Conservation (phyloP, 2,888 invertebrate species). For the Andrena praecox region DNA sequence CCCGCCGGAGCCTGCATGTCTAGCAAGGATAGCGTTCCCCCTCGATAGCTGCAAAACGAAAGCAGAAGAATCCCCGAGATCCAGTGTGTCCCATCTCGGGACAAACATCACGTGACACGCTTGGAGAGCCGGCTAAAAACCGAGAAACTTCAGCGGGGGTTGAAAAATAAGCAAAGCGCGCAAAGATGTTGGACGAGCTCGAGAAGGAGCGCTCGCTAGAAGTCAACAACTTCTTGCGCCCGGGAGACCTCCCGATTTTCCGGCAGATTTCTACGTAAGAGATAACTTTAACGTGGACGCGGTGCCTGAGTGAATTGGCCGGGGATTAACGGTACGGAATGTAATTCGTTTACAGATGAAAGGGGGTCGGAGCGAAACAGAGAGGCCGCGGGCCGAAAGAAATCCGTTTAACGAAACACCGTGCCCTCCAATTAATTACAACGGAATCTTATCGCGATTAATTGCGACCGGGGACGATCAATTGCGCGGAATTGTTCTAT, state of each 20-base stretch:
- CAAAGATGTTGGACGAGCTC: background rate
- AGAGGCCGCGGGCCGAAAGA: slow-evolving; percentile 3
- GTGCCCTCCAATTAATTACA: slow-evolving; percentile 35
- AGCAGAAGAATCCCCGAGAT: no score
- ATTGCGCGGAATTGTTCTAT: slow-evolving; percentile 15
- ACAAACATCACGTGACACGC: slow-evolving; percentile 1
- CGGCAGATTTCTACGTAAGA: background rate
- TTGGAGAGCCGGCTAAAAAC: background rate
- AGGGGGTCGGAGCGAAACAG: background rate
- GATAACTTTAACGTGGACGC: background rate
- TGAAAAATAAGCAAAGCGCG: background rate
- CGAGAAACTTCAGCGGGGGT: background rate
- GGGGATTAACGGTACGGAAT: slow-evolving; percentile 15
- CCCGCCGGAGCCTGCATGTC: no score
- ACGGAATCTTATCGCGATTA: slow-evolving; percentile 42
- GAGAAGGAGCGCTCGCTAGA: background rate
- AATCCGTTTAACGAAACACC: slow-evolving; percentile 19
- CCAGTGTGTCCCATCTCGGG: background rate
- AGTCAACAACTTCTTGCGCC: slow-evolving; percentile 6
- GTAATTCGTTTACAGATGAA: slow-evolving; percentile 38
- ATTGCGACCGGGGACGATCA: slow-evolving; percentile 28
- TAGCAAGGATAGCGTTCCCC: no score
- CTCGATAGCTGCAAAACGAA: no score
- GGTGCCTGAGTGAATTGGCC: background rate
- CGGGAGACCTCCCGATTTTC: background rate